Evolutionary conservation across 2,113 vertebrate genomes (phyloP), one percentile per base, ranked within the genome.

Genomic region (Typhlomys cinereus): DNA sequence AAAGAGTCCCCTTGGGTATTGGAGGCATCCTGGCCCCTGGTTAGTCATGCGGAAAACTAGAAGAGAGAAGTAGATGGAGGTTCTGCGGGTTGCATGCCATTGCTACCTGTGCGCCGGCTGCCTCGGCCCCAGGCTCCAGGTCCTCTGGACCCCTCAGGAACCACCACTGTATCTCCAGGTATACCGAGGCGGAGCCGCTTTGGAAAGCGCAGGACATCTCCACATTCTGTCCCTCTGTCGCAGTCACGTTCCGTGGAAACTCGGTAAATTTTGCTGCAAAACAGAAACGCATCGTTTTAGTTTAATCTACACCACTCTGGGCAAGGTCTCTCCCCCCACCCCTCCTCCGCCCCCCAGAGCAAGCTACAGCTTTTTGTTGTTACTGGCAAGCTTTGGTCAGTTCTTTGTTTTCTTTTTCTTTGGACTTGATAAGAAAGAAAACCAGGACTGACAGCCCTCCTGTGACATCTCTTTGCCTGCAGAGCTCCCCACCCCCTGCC

Each of bases 111-210:
- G 97, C 96, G 80, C 98, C 98, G 10, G 98, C 97, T 87, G 98
- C 97, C 57, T 99, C 98, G 34, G 98, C 97, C 94, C 96, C 98
- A 81, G 98, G 95, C 59, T 98, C 98, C 94, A 97, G 98, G 94
- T 99, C 98, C 94, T 98, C 98, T 0, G 98, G 98, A 0, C 98
- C 98, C 86, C 98, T 97, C 86, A 99, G 98, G 97, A 99, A 99
- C 99, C 99, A 99, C 99, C 99, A 99, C 96, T 99, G 99, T 97
- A 99, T 99, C 98, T 99, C 99, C 69, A 99, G 97, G 95, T 99
- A 99, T 83, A 99, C 99, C 0, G 99, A 99, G 73, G 99, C 93
- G 0, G 99, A 99, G 84, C 98, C 98, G 85, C 99, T 99, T 97
- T 99, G 99, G 97, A 99, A 99, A 73, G 99, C 99, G 89, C 99